Base-by-base conservation (phyloP, 2,888 invertebrate species). In the Megaustenia siamemsis region DNA sequence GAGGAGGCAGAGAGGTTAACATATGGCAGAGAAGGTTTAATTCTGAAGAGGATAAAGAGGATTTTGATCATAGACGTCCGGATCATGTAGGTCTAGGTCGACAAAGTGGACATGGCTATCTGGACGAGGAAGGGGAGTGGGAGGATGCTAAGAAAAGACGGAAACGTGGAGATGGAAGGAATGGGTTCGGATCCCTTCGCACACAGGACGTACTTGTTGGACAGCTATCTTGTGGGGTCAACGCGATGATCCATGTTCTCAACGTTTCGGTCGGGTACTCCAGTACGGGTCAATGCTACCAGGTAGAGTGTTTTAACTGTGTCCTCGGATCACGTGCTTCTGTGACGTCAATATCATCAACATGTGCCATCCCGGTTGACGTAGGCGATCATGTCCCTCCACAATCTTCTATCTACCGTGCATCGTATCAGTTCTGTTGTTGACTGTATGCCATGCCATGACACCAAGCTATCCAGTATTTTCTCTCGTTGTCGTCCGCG, bases 201-300 rank as follows among this genome's bases (percentile, higher is more conserved):
- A 43, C 56, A 1, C 84, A 56, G 6, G 73, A 68, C 21, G 1
- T 68, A 5, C 71, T 83, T 21, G 21, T 43, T 38, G 87, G 87
- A 8, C 68, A 73, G 68, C 28, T 87, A 38, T 49, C 66, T 32
- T 87, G 87, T 73, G 85, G 40, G 6, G 38, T 56, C 0, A 73
- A 76, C 35, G 45, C 82, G 21, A 28, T 80, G 18, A 86, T 86
- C 21, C 85, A 87, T 75, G 38, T 87, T 28, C 49, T 77, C 28
- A 83, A 77, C 49, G 82, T 87, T 24, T 78, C 83, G 0, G 43
- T 84, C n/a, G 87, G 87, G 12, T 87, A 81, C 53, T 82, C 87
- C n/a, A 76, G 24, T 35, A 49, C 77, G n/a, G 38, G n/a, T 2
- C 38, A 79, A 12, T 84, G 84, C n/a, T 45, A 38, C 12, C 79